phyloP scores from a whole-genome alignment of 2,797 vertebrate genomes.

The Triplophysa yarkandensis region DNA sequence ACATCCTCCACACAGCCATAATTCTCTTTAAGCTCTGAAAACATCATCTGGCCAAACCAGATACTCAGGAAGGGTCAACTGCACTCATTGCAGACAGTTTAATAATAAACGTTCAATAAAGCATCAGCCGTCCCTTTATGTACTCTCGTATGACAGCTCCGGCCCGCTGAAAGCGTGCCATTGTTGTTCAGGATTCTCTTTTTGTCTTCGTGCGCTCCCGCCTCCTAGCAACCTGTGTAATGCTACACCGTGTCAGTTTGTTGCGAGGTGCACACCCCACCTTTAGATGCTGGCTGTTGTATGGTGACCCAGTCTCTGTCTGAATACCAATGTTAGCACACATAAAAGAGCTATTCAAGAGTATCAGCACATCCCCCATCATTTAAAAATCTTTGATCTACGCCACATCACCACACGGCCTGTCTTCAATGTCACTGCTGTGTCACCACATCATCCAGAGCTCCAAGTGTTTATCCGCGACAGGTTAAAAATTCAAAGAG shows the following conservation, averaged over 20 bases:
- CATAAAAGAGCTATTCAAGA: slow-evolving; percentile 61
- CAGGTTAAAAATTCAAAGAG: slow-evolving; percentile 56
- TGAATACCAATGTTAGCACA: slow-evolving; percentile 59
- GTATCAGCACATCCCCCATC: slow-evolving; percentile 55
- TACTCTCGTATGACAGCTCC: slow-evolving; percentile 34
- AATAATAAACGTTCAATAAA: slow-evolving; percentile 44
- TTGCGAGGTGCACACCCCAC: slow-evolving; percentile 54
- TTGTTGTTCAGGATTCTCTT: slow-evolving; percentile 43
- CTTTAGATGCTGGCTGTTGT: slow-evolving; percentile 51
- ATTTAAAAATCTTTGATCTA: slow-evolving; percentile 59
- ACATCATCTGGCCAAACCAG: slow-evolving; percentile 21
- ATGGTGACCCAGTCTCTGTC: slow-evolving; percentile 53
- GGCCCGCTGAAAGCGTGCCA: slow-evolving; percentile 18
- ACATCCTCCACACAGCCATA: slow-evolving; percentile 34
- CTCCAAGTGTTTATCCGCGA: slow-evolving; percentile 22
- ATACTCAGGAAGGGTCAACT: slow-evolving; percentile 24
- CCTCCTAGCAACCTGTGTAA: slow-evolving; percentile 59
- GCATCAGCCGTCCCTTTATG: slow-evolving; percentile 21
- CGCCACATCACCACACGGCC: slow-evolving; percentile 38
- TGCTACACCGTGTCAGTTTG: slow-evolving; percentile 53
- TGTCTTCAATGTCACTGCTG: slow-evolving; percentile 40
- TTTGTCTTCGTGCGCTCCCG: slow-evolving; percentile 47
- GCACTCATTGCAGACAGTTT: slow-evolving; percentile 42
- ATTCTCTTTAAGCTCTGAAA: slow-evolving; percentile 31
- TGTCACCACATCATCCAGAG: slow-evolving; percentile 44